Percentiles rank a stretch among this genome's conserved stretches.
These are phyloP conservation scores for Pteronotus mesoamericanus DNA, from an alignment of 2,797 vertebrate genomes.

Conservation along the genomic window DNA sequence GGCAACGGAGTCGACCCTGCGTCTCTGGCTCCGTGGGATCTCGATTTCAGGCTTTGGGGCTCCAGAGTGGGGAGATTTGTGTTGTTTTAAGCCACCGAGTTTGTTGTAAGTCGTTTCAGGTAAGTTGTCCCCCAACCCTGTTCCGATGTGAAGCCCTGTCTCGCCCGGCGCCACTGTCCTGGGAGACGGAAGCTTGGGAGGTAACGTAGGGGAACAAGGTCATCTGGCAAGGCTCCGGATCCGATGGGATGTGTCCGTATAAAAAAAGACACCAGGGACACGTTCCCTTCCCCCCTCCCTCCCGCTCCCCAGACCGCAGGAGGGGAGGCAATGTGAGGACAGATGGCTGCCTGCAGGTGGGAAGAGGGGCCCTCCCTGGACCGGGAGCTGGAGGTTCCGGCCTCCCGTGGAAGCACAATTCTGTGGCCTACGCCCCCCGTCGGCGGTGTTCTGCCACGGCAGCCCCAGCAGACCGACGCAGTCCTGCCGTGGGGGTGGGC, in stretches of 20 bases:
- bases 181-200: neutral
- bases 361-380: no score
- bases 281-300: accelerated
- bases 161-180: neutral
- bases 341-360: accelerated
- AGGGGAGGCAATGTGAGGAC: neutral
- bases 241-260: neutral
- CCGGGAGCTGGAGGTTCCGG: accelerated
- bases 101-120: neutral
- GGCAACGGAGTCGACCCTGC: accelerated
- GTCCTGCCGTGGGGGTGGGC: neutral
- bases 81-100: neutral
- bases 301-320: neutral
- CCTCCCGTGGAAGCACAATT: neutral
- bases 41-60: neutral
- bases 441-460: neutral
- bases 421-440: neutral
- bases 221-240: accelerated
- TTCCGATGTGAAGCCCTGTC: neutral
- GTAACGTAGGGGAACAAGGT: neutral
- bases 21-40: neutral
- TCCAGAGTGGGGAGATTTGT: accelerated
- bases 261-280: neutral
- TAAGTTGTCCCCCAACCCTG: neutral
- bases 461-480: accelerated